These are phyloP conservation scores for Temnothorax rugatulus DNA, from an alignment of 2,888 invertebrate genomes.

Conservation along the genomic window DNA sequence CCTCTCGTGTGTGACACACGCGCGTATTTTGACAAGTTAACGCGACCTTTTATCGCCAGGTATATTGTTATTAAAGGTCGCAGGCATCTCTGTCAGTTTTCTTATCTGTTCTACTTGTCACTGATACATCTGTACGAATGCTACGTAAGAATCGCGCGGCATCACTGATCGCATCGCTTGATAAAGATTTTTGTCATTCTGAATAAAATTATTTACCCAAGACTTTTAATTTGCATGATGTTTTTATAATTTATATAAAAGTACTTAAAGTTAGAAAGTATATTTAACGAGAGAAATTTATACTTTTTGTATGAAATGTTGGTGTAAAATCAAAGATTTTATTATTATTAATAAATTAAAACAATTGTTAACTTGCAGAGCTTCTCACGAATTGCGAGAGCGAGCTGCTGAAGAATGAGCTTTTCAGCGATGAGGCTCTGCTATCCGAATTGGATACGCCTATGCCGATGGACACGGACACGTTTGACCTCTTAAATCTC, in stretches of 20 bases:
- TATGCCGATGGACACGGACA: constrained; percentile 86
- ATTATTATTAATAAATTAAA: neutral
- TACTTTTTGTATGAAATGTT: neutral
- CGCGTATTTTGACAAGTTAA: neutral
- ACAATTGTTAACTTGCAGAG: constrained; percentile 85
- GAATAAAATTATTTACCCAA: neutral
- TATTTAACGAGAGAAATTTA: neutral
- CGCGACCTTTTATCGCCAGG: neutral
- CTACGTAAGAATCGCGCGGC: neutral
- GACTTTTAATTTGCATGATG: neutral
- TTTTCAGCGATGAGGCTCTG: constrained; percentile 87
- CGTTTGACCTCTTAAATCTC: constrained; percentile 86
- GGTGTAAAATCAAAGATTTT: neutral
- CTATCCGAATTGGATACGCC: constrained; percentile 87
- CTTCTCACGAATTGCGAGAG: constrained; percentile 90
- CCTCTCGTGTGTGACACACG: no score
- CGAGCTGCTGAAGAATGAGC: constrained; percentile 88
- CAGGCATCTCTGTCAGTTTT: neutral
- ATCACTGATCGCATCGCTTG: neutral
- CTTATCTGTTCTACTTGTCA: neutral
- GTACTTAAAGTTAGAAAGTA: neutral
- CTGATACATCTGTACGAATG: neutral
- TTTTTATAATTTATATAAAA: neutral
- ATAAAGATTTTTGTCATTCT: neutral
- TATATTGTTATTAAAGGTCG: neutral